These are phyloP conservation scores for Trichonephila clavipes DNA, from an alignment of 1,140 invertebrate species.

Conservation along the genomic window DNA sequence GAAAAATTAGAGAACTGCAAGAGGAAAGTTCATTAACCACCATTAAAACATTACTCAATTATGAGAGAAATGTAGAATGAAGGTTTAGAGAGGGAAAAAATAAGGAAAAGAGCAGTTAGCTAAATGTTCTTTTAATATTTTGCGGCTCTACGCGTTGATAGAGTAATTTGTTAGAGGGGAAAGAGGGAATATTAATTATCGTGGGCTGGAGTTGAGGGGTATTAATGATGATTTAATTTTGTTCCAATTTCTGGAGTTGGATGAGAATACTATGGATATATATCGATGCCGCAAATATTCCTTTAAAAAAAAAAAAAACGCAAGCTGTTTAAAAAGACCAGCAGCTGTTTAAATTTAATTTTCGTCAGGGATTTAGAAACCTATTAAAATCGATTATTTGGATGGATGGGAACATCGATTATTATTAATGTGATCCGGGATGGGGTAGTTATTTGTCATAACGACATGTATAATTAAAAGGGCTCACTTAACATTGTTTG, in stretches of 20 bases:
- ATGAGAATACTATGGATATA: background rate
- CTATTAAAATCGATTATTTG: no score
- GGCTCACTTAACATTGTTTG: no score
- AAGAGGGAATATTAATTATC: conserved; percentile 74
- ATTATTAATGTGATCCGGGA: no score
- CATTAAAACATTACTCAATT: conserved; percentile 69
- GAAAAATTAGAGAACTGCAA: conserved; percentile 46
- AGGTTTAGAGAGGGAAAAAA: conserved; percentile 4
- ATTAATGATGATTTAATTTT: conserved; percentile 73
- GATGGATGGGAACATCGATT: no score
- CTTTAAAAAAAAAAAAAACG: no score
- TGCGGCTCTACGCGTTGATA: conserved; percentile 38
- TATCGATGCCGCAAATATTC: no score
- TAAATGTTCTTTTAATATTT: conserved; percentile 69
- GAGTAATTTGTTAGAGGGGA: conserved; percentile 67
- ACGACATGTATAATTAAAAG: no score
- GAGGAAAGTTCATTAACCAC: conserved; percentile 70
- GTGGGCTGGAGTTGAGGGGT: conserved; percentile 7
- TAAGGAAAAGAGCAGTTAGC: background rate
- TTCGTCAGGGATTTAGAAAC: no score
- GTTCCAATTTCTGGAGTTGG: background rate
- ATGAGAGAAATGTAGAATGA: background rate
- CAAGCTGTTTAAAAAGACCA: no score
- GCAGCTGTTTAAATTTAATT: no score
- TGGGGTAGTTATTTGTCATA: no score